Conservation (phyloP, 2,888 invertebrate species). For the Harpagoxenus sublaevis region DNA sequence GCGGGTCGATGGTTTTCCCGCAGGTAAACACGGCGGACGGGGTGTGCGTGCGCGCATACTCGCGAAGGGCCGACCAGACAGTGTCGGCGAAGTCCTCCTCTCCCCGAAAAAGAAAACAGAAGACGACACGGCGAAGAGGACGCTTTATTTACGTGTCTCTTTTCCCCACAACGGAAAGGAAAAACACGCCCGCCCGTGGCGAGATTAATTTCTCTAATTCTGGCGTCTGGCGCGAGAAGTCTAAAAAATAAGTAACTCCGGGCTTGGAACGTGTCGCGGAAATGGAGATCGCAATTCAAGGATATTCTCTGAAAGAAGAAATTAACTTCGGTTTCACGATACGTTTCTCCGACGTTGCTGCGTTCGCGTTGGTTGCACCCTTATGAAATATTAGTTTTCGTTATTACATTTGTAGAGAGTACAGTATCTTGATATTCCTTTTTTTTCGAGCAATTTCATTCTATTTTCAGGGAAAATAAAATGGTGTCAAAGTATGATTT, state of each 20-base stretch:
- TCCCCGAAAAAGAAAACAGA: conserved; percentile 28
- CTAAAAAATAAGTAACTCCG: conserved; percentile 9
- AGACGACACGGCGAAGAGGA: conserved; percentile 10
- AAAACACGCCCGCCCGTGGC: conserved; percentile 8
- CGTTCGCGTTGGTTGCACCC: background rate
- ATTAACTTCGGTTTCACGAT: background rate
- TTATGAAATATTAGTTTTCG: background rate
- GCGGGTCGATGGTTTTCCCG: conserved; percentile 72
- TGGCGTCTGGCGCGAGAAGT: background rate
- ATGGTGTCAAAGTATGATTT: background rate
- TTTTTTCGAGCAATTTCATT: background rate
- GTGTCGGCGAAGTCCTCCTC: background rate
- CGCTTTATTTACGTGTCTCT: conserved; percentile 30
- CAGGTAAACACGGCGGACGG: conserved; percentile 71
- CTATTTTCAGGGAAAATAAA: background rate
- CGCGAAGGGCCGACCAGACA: background rate
- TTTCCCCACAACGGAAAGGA: background rate
- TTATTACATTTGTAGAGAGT: background rate
- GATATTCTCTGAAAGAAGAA: background rate
- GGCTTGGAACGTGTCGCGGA: background rate
- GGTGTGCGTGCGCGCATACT: conserved; percentile 59
- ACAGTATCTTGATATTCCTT: background rate
- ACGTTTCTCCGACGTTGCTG: background rate
- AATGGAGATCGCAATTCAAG: conserved; percentile 7
- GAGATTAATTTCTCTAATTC: conserved; percentile 48